phyloP scores from a whole-genome alignment of 2,113 vertebrate genomes.

The Himantopus leucocephalus region DNA sequence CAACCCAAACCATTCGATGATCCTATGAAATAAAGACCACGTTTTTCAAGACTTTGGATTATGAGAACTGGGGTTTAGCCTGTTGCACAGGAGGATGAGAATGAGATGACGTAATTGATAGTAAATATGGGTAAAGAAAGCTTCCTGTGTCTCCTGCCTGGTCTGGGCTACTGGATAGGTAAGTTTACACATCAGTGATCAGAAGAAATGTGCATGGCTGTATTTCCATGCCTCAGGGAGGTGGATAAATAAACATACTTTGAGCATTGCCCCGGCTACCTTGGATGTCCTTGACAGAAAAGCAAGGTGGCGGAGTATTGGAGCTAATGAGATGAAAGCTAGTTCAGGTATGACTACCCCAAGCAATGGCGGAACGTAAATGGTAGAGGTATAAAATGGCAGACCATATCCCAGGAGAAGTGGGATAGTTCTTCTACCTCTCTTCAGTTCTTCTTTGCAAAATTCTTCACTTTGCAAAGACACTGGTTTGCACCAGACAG shows the following conservation, averaged over 20 bases:
- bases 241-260: background rate
- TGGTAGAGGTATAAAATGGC: background rate
- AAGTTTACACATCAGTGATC: background rate
- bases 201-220: background rate
- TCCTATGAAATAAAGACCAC: background rate
- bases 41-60: background rate
- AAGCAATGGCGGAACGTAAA: background rate
- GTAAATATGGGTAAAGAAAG: background rate
- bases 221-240: background rate
- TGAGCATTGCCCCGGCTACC: background rate
- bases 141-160: background rate
- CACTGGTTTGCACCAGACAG: background rate
- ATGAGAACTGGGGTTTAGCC: background rate
- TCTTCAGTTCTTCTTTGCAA: background rate
- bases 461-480: background rate
- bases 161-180: background rate
- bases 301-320: background rate
- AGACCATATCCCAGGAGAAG: background rate
- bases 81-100: background rate
- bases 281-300: slow-evolving; percentile 1
- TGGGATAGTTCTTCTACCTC: background rate
- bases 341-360: background rate
- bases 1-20: background rate
- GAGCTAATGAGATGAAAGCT: background rate
- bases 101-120: background rate